These are phyloP conservation scores for Pseudomyrmex dendroicus DNA, from an alignment of 1,140 invertebrate species.

Conservation along the genomic window DNA sequence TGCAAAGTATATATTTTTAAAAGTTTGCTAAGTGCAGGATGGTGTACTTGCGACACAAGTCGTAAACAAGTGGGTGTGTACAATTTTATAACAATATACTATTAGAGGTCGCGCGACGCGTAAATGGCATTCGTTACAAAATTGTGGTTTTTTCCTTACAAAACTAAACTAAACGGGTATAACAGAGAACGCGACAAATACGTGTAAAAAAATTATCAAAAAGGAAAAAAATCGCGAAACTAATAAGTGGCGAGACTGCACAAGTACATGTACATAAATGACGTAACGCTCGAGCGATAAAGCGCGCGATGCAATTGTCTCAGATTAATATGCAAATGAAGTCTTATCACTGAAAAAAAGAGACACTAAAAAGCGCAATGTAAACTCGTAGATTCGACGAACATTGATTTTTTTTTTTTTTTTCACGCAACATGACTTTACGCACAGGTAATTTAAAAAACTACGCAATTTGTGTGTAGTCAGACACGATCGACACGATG, in stretches of 20 bases:
- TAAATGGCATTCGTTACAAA: background rate
- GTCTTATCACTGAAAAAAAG: background rate
- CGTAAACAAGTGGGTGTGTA: background rate
- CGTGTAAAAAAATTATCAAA: background rate
- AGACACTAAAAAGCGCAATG: background rate
- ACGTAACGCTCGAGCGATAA: background rate
- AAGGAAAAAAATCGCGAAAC: constrained; percentile 7
- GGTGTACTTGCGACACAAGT: background rate
- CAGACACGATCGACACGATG: too few species aligned
- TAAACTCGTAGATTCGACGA: background rate
- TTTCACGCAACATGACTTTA: too few species aligned
- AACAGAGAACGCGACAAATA: background rate
- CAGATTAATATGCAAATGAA: background rate
- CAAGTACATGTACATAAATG: constrained; percentile 14
- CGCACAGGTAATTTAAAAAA: too few species aligned
- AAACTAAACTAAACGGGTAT: background rate
- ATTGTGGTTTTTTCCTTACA: background rate
- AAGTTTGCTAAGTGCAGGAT: background rate
- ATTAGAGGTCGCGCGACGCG: background rate
- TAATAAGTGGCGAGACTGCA: background rate
- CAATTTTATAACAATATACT: background rate
- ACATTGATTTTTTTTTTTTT: too few species aligned
- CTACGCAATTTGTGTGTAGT: too few species aligned
- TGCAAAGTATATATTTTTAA: background rate
- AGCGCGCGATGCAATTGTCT: background rate